Conservation (phyloP, 2,113 vertebrate genomes). For the Alces alces region DNA sequence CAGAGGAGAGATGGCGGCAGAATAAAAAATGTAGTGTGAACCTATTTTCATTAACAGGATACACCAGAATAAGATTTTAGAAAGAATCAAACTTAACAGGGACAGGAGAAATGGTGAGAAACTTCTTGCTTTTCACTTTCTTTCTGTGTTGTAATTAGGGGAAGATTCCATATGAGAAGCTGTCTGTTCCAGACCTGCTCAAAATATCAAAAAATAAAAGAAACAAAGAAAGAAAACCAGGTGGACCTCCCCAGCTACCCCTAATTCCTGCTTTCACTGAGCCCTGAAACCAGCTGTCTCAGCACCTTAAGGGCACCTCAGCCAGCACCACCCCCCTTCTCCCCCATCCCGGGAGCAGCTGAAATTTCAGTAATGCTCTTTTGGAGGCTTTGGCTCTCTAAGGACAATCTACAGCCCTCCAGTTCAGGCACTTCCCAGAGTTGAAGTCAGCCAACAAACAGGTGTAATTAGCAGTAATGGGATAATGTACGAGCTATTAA, state of each 20-base stretch:
- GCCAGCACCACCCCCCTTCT: neutral
- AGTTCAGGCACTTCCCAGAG: neutral
- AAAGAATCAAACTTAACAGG: neutral
- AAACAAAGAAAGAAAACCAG: neutral
- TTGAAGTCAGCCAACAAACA: neutral
- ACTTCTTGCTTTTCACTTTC: neutral
- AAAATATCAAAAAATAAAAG: neutral
- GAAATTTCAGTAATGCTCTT: neutral
- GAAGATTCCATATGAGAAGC: neutral
- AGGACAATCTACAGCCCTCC: neutral
- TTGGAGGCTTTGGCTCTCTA: neutral
- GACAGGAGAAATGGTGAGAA: neutral
- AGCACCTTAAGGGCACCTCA: neutral
- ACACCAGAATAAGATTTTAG: neutral
- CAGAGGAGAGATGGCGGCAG: neutral
- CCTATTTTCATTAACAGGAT: neutral
- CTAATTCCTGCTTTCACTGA: neutral
- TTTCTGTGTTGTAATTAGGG: neutral
- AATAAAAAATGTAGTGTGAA: neutral
- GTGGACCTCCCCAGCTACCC: too few species aligned
- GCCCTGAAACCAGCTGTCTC: neutral
- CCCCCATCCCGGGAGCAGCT: neutral
- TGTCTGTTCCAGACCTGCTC: neutral
- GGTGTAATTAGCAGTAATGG: constrained; percentile 13
- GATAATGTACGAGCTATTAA: neutral